A percentile compares a stretch with the other conserved stretches of the same genome.
phyloP scores from a whole-genome alignment of 2,113 vertebrate genomes.

The Deroptyus accipitrinus region DNA sequence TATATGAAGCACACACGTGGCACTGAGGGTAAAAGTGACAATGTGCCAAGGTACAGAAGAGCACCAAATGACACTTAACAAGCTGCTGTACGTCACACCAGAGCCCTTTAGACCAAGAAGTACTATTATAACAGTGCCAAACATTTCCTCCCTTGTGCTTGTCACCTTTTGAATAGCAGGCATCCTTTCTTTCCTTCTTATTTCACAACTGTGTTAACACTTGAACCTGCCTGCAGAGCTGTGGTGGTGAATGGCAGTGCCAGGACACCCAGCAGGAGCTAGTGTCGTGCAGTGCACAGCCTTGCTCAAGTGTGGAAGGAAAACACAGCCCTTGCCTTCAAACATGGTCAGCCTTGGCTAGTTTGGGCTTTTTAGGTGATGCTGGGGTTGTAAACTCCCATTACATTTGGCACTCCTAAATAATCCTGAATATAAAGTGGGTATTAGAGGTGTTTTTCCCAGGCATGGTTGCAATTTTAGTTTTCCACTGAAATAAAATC shows the following conservation, averaged over 20 bases:
- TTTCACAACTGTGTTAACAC: neutral
- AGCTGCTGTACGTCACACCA: neutral
- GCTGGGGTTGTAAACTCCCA: neutral
- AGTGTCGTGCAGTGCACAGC: neutral
- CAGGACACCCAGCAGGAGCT: neutral
- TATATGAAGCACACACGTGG: neutral
- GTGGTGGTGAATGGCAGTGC: neutral
- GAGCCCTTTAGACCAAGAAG: neutral
- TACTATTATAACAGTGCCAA: neutral
- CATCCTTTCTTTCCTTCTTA: neutral
- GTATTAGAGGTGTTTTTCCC: neutral
- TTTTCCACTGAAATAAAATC: neutral
- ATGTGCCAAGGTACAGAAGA: neutral
- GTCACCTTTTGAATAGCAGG: neutral
- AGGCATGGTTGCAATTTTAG: fast-evolving
- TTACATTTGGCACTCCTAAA: neutral
- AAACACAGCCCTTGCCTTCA: neutral
- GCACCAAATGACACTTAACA: neutral
- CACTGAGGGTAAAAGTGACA: neutral
- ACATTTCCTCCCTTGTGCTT: neutral
- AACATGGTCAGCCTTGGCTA: neutral
- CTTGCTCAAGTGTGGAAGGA: neutral
- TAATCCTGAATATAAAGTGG: neutral
- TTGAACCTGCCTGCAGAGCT: neutral
- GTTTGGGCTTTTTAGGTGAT: neutral